Evolutionary conservation across 2,888 invertebrate genomes (phyloP).

Genomic region (Cephus spinipes): DNA sequence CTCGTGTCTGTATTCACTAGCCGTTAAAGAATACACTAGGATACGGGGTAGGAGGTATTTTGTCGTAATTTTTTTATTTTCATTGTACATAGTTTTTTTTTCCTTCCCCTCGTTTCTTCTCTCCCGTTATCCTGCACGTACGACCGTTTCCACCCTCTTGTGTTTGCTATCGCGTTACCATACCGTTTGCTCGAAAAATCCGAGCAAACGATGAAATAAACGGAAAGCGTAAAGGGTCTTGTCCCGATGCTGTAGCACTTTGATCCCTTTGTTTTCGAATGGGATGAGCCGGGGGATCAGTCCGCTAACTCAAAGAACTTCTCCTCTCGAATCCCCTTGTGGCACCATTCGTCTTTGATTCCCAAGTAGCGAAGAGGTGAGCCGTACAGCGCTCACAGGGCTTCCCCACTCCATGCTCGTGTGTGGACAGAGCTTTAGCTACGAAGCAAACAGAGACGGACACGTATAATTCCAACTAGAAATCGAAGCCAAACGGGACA

Average conservation of each 20-base stretch:
- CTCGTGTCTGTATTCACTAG: background rate
- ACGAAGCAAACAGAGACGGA: conserved; percentile 44
- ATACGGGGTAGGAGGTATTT: background rate
- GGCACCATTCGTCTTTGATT: conserved; percentile 25
- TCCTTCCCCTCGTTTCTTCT: background rate
- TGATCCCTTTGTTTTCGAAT: conserved; percentile 50
- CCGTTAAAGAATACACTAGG: background rate
- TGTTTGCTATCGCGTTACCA: conserved; percentile 37
- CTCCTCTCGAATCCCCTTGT: conserved; percentile 23
- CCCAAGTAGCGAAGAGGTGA: conserved; percentile 12
- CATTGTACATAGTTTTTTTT: background rate
- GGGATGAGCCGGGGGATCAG: conserved; percentile 49
- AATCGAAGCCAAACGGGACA: conserved; percentile 22
- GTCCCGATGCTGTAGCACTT: conserved; percentile 27
- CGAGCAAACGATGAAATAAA: conserved; percentile 49
- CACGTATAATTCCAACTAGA: conserved; percentile 40
- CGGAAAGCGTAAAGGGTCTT: conserved; percentile 18
- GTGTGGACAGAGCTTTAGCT: conserved; percentile 42
- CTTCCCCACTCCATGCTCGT: conserved; percentile 12
- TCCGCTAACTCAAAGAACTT: conserved; percentile 49
- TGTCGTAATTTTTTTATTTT: background rate
- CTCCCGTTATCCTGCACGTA: background rate
- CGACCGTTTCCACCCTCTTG: background rate
- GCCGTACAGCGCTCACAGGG: background rate
- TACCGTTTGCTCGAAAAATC: conserved; percentile 44